These are phyloP conservation scores for Microcaecilia unicolor DNA, from an alignment of 2,797 vertebrate species.

Conservation along the genomic window DNA sequence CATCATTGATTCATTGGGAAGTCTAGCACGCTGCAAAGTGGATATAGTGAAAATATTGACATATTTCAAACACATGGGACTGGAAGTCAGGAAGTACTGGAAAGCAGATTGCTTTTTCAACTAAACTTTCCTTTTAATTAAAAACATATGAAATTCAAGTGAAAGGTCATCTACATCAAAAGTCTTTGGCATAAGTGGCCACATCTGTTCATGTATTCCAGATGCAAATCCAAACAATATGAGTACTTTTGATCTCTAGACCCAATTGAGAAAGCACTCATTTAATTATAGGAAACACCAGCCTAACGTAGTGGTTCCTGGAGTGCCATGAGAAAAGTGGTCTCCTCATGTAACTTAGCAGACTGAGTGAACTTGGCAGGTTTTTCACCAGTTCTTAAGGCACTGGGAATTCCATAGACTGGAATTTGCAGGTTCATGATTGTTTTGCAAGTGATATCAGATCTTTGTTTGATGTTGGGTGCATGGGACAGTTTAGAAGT, in stretches of 20 bases:
- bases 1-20: too few relatives aligned
- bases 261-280: too few relatives aligned
- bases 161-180: neutral
- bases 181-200: neutral
- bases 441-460: too few relatives aligned
- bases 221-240: neutral
- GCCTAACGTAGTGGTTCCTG: neutral
- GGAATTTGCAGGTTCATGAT: too few relatives aligned
- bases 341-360: neutral
- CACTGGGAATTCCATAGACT: too few relatives aligned
- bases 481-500: too few relatives aligned
- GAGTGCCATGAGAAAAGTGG: neutral
- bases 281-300: neutral
- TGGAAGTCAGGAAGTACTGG: constrained; percentile 13
- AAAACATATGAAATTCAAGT: constrained; percentile 21
- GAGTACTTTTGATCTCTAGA: neutral
- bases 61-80: constrained; percentile 4
- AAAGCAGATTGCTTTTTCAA: neutral
- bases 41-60: too few relatives aligned
- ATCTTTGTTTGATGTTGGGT: too few relatives aligned
- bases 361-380: neutral
- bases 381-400: neutral
- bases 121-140: constrained; percentile 13
- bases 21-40: too few relatives aligned
- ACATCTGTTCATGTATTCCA: neutral